Base-by-base conservation (phyloP, 2,888 invertebrate species). In the Rhingia rostrata region DNA sequence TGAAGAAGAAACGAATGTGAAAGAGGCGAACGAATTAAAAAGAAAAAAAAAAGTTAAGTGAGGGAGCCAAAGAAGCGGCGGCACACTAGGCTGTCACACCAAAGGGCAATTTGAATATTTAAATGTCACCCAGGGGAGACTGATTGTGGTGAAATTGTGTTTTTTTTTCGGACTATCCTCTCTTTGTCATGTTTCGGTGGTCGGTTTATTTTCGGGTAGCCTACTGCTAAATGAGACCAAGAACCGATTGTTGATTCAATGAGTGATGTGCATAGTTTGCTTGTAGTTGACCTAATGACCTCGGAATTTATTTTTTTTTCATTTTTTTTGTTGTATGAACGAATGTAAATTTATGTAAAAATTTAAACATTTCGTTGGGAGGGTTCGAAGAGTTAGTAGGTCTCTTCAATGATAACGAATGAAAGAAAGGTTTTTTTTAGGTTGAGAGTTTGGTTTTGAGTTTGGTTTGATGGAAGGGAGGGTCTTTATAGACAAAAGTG, bases 101-200 rank as follows among this genome's bases (percentile, higher is more conserved):
- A 73, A 83, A 83, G 83, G 83, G 83, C 83, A 83, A 83, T 83
- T 83, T 83, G 73, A 83, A 83, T 83, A 78, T 83, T 83, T 83
- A 83, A 83, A 83, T 83, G 58, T 41, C 22, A 22, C 63, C 72
- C 63, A 49, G 51, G 64, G 67, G 53, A 47, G 66, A 67, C 49
- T 49, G 37, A 53, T 77, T 66, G 58, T 70, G 33, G 64, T 67
- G 37, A 30, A 30, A 4, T 54, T 49, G 39, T 49, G 49, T 32
- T 37, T 4, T 37, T 33, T 33, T 33, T 53, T 73, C 7, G 37
- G 61, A 53, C 61, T 22, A 51, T 43, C 53, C 12, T 45, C 12
- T 33, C 43, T 67, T 37, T 49, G 45, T 75, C 41, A 22, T 35
- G 33, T 22, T 64, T 69, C 39, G 22, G 14, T 61, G 33, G 32